Percentiles rank a stretch among this genome's conserved stretches.
Evolutionary conservation across 1,140 invertebrate genomes (phyloP).

Genomic region (Nasonia longicornis): DNA sequence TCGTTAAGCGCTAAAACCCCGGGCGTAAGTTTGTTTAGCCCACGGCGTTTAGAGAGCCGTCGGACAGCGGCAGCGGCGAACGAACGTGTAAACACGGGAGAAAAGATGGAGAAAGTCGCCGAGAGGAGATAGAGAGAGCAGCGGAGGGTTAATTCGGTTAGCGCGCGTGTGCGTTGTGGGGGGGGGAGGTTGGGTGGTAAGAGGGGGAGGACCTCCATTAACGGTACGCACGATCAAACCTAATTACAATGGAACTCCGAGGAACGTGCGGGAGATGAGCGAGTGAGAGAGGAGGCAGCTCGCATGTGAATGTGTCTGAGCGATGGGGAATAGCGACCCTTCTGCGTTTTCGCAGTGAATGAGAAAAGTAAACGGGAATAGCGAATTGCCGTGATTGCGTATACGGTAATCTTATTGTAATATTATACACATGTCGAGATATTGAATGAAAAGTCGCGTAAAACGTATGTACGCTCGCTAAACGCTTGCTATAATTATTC

Average conservation of each 20-base stretch:
- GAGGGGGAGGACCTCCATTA: constrained; percentile 17
- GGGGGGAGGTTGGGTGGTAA: no score
- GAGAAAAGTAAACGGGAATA: not conserved
- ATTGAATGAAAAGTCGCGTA: not conserved
- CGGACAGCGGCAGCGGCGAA: not conserved
- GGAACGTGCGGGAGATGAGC: not conserved
- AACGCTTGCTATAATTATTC: not conserved
- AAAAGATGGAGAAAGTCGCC: constrained; percentile 23
- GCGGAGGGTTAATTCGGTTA: constrained; percentile 33
- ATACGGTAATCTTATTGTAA: no score
- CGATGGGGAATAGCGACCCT: not conserved
- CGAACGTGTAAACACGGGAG: constrained; percentile 27
- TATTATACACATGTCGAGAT: no score
- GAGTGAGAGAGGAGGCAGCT: not conserved
- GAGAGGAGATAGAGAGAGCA: not conserved
- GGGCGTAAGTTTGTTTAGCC: constrained; percentile 43
- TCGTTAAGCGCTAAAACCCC: constrained; percentile 44
- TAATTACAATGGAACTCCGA: constrained; percentile 36
- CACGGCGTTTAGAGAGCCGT: constrained; percentile 34
- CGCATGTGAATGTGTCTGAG: constrained; percentile 2
- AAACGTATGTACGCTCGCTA: not conserved
- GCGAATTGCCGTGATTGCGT: not conserved
- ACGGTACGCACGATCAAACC: constrained; percentile 38
- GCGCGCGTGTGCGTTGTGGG: not conserved
- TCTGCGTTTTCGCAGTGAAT: not conserved